These are phyloP conservation scores for Phthorimaea operculella DNA, from an alignment of 1,140 invertebrate species.

Conservation along the genomic window DNA sequence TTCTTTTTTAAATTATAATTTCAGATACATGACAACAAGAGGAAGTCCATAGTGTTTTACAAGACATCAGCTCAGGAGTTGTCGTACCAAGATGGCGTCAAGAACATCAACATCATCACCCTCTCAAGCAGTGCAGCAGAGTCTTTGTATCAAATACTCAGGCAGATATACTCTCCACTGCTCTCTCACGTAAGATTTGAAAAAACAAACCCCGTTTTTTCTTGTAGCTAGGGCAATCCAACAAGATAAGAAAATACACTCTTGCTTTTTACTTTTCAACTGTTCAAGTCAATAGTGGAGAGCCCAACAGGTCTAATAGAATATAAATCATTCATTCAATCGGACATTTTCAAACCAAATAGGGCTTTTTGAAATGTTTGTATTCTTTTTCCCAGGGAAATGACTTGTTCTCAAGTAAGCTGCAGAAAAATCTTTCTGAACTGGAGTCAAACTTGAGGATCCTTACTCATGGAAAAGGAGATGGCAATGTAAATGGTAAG, in stretches of 20 bases:
- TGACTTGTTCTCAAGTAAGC: slow-evolving; percentile 45
- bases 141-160: slow-evolving; percentile 49
- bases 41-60: slow-evolving; percentile 51
- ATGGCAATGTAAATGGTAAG: slow-evolving; percentile 39
- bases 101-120: slow-evolving; percentile 46
- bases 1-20: background rate
- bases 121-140: slow-evolving; percentile 36
- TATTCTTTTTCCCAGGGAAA: slow-evolving; percentile 31
- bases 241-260: too few relatives aligned
- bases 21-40: slow-evolving; percentile 36
- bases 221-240: too few relatives aligned
- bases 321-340: too few relatives aligned
- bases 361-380: too few relatives aligned
- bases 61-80: slow-evolving; percentile 35
- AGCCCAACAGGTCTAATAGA: too few relatives aligned
- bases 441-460: slow-evolving; percentile 47
- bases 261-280: background rate
- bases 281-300: too few relatives aligned
- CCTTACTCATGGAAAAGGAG: slow-evolving; percentile 41
- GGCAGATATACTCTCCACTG: slow-evolving; percentile 47
- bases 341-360: too few relatives aligned
- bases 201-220: too few relatives aligned
- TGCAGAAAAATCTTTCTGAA: slow-evolving; percentile 48
- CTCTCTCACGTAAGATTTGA: slow-evolving; percentile 31
- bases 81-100: slow-evolving; percentile 25